These are phyloP conservation scores for Microcebus ravelobensis DNA, from an alignment of 2,113 vertebrate genomes.

Conservation along the genomic window DNA sequence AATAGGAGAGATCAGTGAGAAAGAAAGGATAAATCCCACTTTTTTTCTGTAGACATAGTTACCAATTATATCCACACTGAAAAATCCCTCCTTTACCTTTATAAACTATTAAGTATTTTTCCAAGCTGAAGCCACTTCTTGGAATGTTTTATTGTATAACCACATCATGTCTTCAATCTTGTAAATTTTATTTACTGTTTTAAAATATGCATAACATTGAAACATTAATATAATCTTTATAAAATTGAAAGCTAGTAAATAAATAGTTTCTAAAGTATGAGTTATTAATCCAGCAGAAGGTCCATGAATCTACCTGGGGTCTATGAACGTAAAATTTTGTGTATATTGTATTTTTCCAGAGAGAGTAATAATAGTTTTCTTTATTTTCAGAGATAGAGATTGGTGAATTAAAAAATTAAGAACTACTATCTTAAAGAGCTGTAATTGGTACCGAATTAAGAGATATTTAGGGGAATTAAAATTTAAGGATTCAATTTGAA, in stretches of 20 bases:
- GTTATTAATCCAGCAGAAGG: neutral
- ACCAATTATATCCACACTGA: neutral
- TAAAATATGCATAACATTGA: neutral
- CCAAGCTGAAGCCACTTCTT: neutral
- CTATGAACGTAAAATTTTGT: neutral
- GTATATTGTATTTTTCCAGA: neutral
- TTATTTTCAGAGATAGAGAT: neutral
- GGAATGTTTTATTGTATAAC: neutral
- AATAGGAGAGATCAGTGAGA: neutral
- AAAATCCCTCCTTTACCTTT: neutral
- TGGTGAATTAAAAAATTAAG: slow-evolving; percentile 15
- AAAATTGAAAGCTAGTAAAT: slow-evolving; percentile 11
- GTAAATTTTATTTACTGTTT: neutral
- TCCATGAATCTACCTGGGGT: neutral
- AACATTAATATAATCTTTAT: slow-evolving; percentile 12
- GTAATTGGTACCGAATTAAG: neutral
- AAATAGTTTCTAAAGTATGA: neutral
- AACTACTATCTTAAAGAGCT: neutral
- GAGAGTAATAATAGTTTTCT: neutral
- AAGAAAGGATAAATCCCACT: neutral
- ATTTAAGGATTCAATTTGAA: neutral
- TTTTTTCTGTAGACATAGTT: neutral
- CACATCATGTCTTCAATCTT: neutral
- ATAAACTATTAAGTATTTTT: slow-evolving; percentile 14
- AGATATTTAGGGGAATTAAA: neutral